These are phyloP conservation scores for Bradypodion ventrale DNA, from an alignment of 2,797 vertebrate genomes.

Conservation along the genomic window DNA sequence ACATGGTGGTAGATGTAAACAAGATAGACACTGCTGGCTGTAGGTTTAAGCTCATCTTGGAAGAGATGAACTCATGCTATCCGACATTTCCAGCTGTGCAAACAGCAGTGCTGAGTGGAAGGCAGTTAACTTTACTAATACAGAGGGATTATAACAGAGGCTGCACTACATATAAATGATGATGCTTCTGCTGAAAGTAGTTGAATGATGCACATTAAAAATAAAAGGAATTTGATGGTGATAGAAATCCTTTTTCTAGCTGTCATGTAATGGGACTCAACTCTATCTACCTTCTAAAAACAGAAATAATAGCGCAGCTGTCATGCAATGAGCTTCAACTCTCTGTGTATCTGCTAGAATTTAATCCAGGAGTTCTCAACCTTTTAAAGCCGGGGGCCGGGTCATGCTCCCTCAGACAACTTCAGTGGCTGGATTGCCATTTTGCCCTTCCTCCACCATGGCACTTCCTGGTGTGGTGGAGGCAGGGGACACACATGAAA, in stretches of 20 bases:
- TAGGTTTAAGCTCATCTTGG: slow-evolving; percentile 65
- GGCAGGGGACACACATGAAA: too few relatives aligned
- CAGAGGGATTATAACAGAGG: slow-evolving; percentile 60
- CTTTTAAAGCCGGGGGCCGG: too few relatives aligned
- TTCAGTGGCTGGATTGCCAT: too few relatives aligned
- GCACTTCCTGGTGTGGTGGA: too few relatives aligned
- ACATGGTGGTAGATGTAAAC: slow-evolving; percentile 55
- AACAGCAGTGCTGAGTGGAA: slow-evolving; percentile 62
- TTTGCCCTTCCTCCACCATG: too few relatives aligned
- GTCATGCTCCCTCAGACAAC: too few relatives aligned
- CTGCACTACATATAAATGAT: slow-evolving; percentile 56
- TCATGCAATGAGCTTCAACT: too few relatives aligned
- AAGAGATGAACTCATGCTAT: slow-evolving; percentile 66
- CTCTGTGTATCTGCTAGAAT: too few relatives aligned
- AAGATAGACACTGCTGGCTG: slow-evolving; percentile 58
- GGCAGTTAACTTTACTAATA: slow-evolving; percentile 69
- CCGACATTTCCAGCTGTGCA: slow-evolving; percentile 71
- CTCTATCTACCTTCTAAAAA: slow-evolving; percentile 31
- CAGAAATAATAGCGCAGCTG: too few relatives aligned
- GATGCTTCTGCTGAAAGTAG: slow-evolving; percentile 52
- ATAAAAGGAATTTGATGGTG: slow-evolving; percentile 44
- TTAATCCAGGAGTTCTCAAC: slow-evolving; percentile 9
- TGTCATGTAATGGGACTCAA: slow-evolving; percentile 47
- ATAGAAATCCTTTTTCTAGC: slow-evolving; percentile 47
- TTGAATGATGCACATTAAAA: slow-evolving; percentile 39